These are phyloP conservation scores for Ormyrus nitidulus DNA, from an alignment of 2,888 invertebrate genomes.

Conservation along the genomic window DNA sequence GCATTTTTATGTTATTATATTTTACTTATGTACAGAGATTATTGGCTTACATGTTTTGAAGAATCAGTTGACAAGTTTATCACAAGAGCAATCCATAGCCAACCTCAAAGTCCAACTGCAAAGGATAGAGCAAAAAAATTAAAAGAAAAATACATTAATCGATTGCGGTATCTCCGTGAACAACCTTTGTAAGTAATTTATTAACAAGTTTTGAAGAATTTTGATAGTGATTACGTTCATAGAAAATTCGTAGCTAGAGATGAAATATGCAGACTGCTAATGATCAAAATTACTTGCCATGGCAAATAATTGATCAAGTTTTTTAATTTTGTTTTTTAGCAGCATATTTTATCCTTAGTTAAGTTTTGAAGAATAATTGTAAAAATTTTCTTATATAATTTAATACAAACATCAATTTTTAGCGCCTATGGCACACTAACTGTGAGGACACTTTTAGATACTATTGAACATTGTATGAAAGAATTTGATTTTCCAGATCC, in stretches of 20 bases:
- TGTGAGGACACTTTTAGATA: constrained; percentile 91
- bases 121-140: constrained; percentile 88
- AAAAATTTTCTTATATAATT: constrained; percentile 3
- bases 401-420: constrained; percentile 41
- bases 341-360: too few species aligned
- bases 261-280: neutral
- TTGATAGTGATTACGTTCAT: too few species aligned
- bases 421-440: constrained; percentile 90
- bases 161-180: constrained; percentile 84
- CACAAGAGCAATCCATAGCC: constrained; percentile 87
- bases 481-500: constrained; percentile 96
- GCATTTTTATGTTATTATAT: constrained; percentile 2
- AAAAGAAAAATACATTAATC: constrained; percentile 87
- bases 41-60: constrained; percentile 95
- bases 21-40: constrained; percentile 76
- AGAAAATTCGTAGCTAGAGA: neutral
- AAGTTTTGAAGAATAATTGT: neutral
- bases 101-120: constrained; percentile 85
- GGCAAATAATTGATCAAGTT: too few species aligned
- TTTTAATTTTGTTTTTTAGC: too few species aligned
- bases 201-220: neutral
- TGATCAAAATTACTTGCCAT: neutral
- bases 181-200: constrained; percentile 85
- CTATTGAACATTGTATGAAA: constrained; percentile 93
- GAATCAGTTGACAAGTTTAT: constrained; percentile 91